These are phyloP conservation scores for Caenorhabditis brenneri DNA, from an alignment of 1,140 invertebrate genomes.

Conservation along the genomic window DNA sequence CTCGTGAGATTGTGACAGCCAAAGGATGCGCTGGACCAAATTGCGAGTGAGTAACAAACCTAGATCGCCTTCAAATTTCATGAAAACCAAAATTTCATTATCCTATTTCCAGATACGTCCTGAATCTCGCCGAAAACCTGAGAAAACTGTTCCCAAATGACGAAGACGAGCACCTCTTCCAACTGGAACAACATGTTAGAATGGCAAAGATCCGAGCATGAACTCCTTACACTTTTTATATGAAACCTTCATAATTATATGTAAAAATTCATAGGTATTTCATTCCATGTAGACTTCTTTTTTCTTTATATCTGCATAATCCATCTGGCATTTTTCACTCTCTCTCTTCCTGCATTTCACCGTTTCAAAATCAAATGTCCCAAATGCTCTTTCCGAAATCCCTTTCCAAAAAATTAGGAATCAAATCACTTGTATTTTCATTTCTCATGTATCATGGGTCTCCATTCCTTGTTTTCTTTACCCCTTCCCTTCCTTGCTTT, in stretches of 20 bases:
- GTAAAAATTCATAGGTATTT: neutral
- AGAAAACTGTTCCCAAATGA: conserved; percentile 46
- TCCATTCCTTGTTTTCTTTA: neutral
- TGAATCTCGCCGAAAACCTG: conserved; percentile 49
- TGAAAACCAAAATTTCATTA: no score
- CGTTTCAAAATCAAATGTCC: neutral
- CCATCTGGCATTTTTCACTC: neutral
- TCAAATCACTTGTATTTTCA: neutral
- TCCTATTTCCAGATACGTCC: conserved; percentile 42
- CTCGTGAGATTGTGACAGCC: conserved; percentile 37
- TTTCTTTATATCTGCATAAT: neutral
- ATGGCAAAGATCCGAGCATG: conserved; percentile 8
- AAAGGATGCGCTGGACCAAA: conserved; percentile 48
- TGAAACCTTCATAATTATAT: neutral
- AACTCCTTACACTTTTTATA: neutral
- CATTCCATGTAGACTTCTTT: neutral
- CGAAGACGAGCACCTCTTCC: conserved; percentile 47
- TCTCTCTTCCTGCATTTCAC: neutral
- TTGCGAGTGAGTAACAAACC: conserved; percentile 40
- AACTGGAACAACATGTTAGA: conserved; percentile 42
- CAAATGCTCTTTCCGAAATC: neutral
- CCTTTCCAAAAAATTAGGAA: neutral
- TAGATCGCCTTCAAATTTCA: no score
- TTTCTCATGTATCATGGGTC: conserved; percentile 25
- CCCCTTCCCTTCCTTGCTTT: neutral